Percentiles rank a stretch among this genome's conserved stretches.
These are phyloP conservation scores for Ptyas mucosa DNA, from an alignment of 2,113 vertebrate species.

Conservation along the genomic window DNA sequence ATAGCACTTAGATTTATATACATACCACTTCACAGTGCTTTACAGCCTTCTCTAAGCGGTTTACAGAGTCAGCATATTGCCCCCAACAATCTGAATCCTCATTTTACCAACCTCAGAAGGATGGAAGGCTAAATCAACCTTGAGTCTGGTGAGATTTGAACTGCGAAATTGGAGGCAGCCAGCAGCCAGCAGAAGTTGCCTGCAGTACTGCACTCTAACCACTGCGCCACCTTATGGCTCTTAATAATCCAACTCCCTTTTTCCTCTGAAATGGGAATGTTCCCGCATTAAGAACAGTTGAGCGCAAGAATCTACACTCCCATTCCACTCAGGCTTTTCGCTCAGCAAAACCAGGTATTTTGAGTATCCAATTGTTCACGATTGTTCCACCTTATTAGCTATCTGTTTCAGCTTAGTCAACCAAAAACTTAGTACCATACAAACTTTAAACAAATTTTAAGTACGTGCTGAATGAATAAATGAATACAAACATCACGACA, in stretches of 20 bases:
- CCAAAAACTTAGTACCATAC: not conserved
- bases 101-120: too few relatives aligned
- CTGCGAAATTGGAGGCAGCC: too few relatives aligned
- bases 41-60: too few relatives aligned
- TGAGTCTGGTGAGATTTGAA: too few relatives aligned
- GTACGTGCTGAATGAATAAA: not conserved
- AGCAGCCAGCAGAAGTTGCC: too few relatives aligned
- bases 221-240: too few relatives aligned
- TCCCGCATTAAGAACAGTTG: not conserved
- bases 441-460: not conserved
- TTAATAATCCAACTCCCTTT: not conserved
- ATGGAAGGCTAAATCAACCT: too few relatives aligned
- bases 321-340: not conserved
- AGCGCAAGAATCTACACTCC: not conserved
- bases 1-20: too few relatives aligned
- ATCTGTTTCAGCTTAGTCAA: not conserved
- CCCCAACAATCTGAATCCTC: too few relatives aligned
- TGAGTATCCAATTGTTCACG: not conserved
- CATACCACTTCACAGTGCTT: too few relatives aligned
- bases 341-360: not conserved
- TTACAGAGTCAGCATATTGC: too few relatives aligned
- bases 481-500: not conserved
- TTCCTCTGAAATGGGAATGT: not conserved
- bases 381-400: not conserved
- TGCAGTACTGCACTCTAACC: too few relatives aligned